Evolutionary conservation across 2,797 vertebrate species (phyloP).

Genomic region (Myotis pilosus): DNA sequence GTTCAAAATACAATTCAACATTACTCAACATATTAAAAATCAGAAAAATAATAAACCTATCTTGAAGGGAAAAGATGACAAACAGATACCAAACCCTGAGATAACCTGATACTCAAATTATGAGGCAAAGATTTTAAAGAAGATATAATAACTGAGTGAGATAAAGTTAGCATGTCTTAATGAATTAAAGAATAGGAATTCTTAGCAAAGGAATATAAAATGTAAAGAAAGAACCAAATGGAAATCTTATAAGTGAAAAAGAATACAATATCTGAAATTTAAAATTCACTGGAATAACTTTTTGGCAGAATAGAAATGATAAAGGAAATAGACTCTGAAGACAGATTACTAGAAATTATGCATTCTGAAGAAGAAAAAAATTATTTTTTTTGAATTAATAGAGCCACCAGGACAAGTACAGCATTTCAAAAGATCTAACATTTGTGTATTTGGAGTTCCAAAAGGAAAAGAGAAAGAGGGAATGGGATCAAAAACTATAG

Average conservation of each 20-base stretch:
- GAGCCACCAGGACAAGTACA: background rate
- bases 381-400: background rate
- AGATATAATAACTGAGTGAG: background rate
- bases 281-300: background rate
- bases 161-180: background rate
- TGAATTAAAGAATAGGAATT: background rate
- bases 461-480: background rate
- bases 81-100: background rate
- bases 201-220: background rate
- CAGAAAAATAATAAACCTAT: background rate
- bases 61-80: background rate
- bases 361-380: background rate
- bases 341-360: background rate
- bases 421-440: background rate
- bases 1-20: background rate
- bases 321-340: background rate
- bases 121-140: background rate
- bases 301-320: background rate
- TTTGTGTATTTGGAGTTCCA: background rate
- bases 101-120: background rate
- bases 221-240: background rate
- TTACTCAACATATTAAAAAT: background rate
- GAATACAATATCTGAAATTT: background rate
- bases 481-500: background rate
- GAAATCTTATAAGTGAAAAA: slow-evolving; percentile 1